Conservation (phyloP, 1,140 invertebrate species). For the Drosophila subpulchrella region DNA sequence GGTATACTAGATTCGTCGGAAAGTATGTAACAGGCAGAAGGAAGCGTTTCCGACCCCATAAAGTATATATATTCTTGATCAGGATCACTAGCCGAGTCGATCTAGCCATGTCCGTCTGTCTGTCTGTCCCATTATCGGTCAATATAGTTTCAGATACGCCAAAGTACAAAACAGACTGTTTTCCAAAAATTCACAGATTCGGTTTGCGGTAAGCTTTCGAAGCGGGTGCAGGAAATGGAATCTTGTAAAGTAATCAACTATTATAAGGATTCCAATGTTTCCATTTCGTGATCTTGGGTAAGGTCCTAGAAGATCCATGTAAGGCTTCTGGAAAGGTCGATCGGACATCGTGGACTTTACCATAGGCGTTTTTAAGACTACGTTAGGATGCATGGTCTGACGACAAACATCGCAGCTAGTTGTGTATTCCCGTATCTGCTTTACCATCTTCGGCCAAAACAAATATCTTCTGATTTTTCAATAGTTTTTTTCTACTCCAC, state of each 20-base stretch:
- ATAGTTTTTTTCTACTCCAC: conserved; percentile 12
- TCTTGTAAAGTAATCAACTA: conserved; percentile 9
- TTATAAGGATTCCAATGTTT: conserved; percentile 7
- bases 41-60: too few relatives aligned
- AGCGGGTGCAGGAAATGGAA: conserved; percentile 14
- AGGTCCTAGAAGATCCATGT: conserved; percentile 6
- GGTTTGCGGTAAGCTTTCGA: not conserved
- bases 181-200: conserved; percentile 11
- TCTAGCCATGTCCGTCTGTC: too few relatives aligned
- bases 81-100: too few relatives aligned
- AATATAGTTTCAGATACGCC: conserved; percentile 7
- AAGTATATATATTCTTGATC: too few relatives aligned
- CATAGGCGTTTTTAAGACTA: conserved; percentile 5
- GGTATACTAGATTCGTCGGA: too few relatives aligned
- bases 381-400: conserved; percentile 15
- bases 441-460: conserved; percentile 20
- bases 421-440: conserved; percentile 6
- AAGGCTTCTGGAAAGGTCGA: conserved; percentile 10
- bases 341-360: conserved; percentile 14
- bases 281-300: conserved; percentile 8
- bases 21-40: too few relatives aligned
- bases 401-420: conserved; percentile 22
- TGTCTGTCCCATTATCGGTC: conserved; percentile 10
- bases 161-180: conserved; percentile 5
- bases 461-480: conserved; percentile 9